Evolutionary conservation across 2,113 vertebrate species (phyloP).

Genomic region (Notarius quadriscutis): DNA sequence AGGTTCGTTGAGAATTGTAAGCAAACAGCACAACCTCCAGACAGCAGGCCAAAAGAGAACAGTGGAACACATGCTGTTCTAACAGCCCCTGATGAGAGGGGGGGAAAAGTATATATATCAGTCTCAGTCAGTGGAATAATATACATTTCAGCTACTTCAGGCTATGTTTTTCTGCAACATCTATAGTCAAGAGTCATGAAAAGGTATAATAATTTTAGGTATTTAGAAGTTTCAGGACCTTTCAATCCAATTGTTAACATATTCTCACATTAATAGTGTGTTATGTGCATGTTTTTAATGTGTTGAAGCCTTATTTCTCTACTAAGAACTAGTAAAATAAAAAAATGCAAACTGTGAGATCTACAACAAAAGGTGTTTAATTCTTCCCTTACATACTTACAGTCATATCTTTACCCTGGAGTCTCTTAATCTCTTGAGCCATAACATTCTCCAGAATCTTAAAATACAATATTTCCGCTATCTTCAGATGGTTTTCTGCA

Average conservation of each 20-base stretch:
- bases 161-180: background rate
- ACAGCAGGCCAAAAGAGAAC: slow-evolving; percentile 89
- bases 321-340: background rate
- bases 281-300: background rate
- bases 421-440: slow-evolving; percentile 84
- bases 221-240: background rate
- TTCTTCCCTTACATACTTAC: slow-evolving; percentile 72
- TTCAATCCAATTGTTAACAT: background rate
- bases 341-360: background rate
- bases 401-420: slow-evolving; percentile 93
- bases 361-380: background rate
- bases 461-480: slow-evolving; percentile 95
- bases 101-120: background rate
- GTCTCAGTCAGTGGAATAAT: background rate
- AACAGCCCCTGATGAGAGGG: slow-evolving; percentile 77
- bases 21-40: slow-evolving; percentile 94
- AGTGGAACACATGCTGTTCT: slow-evolving; percentile 93
- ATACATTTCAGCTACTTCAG: background rate
- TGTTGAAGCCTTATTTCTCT: background rate
- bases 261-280: background rate
- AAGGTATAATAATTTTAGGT: background rate
- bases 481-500: slow-evolving; percentile 89
- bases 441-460: slow-evolving; percentile 94
- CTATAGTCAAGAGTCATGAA: background rate
- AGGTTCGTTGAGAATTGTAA: slow-evolving; percentile 91